These are phyloP conservation scores for Dasyprocta punctata DNA, from an alignment of 2,113 vertebrate genomes.

Conservation along the genomic window DNA sequence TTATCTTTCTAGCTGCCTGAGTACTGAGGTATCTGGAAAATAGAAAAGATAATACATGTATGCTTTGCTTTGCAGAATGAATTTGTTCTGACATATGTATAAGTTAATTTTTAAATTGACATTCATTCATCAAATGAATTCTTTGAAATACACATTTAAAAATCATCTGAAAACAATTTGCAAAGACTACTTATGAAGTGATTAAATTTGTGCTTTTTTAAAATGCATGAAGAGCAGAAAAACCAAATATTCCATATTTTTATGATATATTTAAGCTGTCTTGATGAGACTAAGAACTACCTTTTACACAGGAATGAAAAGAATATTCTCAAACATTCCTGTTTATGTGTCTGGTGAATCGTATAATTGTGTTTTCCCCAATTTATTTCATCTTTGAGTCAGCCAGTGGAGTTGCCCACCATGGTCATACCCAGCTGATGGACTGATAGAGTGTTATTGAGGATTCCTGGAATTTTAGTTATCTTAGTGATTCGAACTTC, in stretches of 20 bases:
- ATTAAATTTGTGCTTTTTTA: not conserved
- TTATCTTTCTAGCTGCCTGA: not conserved
- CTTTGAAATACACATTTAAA: not conserved
- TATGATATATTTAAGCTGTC: not conserved
- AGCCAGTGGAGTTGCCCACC: not conserved
- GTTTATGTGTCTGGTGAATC: not conserved
- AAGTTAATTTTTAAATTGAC: not conserved
- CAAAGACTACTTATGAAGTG: not conserved
- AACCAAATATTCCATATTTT: not conserved
- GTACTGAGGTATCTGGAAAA: not conserved
- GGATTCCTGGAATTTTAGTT: not conserved
- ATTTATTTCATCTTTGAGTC: not conserved
- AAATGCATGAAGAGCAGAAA: not conserved
- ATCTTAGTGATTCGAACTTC: not conserved
- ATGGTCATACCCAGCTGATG: not conserved
- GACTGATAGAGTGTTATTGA: not conserved
- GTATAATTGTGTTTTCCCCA: not conserved
- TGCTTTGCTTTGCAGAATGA: not conserved
- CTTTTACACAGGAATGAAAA: not conserved
- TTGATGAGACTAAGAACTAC: not conserved
- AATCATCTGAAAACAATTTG: not conserved
- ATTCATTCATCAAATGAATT: not conserved
- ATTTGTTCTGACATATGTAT: not conserved
- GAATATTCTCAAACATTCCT: not conserved
- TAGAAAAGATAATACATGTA: not conserved